Conservation (phyloP, 2,888 invertebrate genomes). For the Agriopis aurantiaria region DNA sequence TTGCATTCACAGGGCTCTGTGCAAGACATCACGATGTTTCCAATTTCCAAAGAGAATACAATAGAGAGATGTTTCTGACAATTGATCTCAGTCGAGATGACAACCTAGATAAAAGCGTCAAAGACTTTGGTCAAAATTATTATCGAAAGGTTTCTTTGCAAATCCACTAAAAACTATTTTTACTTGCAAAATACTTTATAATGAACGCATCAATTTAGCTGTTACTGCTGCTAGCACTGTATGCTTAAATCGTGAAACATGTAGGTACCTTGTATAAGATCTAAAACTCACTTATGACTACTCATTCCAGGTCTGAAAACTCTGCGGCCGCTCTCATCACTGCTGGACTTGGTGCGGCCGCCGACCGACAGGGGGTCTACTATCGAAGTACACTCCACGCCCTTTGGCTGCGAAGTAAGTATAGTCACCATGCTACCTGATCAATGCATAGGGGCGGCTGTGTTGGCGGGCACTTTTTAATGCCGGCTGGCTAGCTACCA, state of each 20-base stretch:
- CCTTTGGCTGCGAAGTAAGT: conserved; percentile 78
- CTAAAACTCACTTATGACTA: not conserved
- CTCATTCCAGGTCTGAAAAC: conserved; percentile 61
- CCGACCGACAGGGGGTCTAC: conserved; percentile 72
- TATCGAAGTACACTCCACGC: conserved; percentile 77
- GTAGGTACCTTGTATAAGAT: too few species aligned
- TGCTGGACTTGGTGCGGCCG: conserved; percentile 71
- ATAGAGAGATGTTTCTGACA: too few species aligned
- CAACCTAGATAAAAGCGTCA: not conserved
- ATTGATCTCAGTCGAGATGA: not conserved
- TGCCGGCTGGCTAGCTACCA: too few species aligned
- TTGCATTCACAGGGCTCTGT: conserved; percentile 46
- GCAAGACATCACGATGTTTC: conserved; percentile 13
- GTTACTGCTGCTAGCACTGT: too few species aligned
- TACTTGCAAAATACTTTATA: not conserved
- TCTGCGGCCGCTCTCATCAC: conserved; percentile 73
- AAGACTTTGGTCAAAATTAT: not conserved
- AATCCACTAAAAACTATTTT: not conserved
- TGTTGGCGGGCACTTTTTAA: too few species aligned
- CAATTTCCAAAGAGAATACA: too few species aligned
- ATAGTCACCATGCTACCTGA: not conserved
- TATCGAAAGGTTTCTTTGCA: not conserved
- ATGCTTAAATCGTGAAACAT: too few species aligned
- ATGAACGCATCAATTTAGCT: too few species aligned
- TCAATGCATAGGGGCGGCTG: too few species aligned